Conservation (phyloP, 2,797 vertebrate genomes). For the Echeneis naucrates region DNA sequence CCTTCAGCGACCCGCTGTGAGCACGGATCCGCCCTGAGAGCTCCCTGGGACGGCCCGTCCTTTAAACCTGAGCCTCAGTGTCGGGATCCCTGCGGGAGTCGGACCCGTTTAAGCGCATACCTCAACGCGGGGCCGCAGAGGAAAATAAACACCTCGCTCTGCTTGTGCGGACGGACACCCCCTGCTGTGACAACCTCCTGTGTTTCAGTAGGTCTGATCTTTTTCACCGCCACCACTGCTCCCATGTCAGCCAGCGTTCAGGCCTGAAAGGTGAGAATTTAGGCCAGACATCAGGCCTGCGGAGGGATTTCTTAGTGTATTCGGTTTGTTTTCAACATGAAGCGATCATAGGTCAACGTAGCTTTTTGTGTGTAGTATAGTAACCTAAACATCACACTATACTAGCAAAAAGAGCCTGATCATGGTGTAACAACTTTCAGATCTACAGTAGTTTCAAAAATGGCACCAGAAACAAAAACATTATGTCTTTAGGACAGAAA, state of each 20-base stretch:
- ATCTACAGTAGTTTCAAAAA: not conserved
- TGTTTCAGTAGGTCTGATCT: conserved; percentile 68
- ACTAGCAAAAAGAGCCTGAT: not conserved
- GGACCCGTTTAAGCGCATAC: conserved; percentile 80
- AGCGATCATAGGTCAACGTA: not conserved
- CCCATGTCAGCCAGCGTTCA: conserved; percentile 42
- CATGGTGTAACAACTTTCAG: not conserved
- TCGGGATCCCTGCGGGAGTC: conserved; percentile 76
- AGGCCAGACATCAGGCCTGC: not conserved
- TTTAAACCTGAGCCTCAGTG: conserved; percentile 81
- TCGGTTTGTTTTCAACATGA: conserved; percentile 6
- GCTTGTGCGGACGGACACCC: conserved; percentile 65
- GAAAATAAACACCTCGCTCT: conserved; percentile 85
- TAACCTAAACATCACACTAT: not conserved
- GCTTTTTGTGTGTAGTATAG: not conserved
- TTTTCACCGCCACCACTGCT: conserved; percentile 58
- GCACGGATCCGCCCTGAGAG: conserved; percentile 77
- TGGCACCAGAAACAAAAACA: not conserved
- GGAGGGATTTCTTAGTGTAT: not conserved
- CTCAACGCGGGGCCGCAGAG: conserved; percentile 78
- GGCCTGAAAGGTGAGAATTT: conserved; percentile 20
- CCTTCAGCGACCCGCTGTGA: conserved; percentile 80
- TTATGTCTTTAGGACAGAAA: not conserved
- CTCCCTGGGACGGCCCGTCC: conserved; percentile 76
- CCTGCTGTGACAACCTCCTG: conserved; percentile 75